phyloP scores from a whole-genome alignment of 2,797 vertebrate genomes.

The Paguma larvata region DNA sequence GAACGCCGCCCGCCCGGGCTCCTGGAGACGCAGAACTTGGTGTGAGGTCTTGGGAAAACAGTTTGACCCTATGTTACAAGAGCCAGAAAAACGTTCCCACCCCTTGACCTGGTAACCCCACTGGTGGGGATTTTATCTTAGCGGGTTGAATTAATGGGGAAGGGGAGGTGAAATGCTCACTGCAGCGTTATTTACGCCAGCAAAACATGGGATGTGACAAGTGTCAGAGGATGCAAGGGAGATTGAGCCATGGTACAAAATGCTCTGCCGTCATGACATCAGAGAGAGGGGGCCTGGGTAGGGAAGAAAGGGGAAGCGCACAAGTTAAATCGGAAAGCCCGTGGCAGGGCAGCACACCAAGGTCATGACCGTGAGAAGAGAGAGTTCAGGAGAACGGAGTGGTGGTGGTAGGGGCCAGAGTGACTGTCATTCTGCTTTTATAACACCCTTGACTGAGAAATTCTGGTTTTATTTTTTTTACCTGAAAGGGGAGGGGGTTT shows the following conservation, averaged over 20 bases:
- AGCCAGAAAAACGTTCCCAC: conserved; percentile 75
- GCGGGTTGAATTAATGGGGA: conserved; percentile 44
- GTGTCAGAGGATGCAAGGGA: background rate
- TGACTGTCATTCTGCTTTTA: background rate
- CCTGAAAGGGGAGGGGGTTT: conserved; percentile 19
- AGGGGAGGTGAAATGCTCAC: conserved; percentile 13
- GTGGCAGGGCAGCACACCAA: background rate
- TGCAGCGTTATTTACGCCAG: background rate
- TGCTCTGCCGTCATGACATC: background rate
- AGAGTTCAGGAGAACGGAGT: background rate
- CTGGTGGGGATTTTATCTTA: conserved; percentile 63
- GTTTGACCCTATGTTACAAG: conserved; percentile 75
- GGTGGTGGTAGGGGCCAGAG: background rate
- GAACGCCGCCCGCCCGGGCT: conserved; percentile 78
- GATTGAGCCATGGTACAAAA: background rate
- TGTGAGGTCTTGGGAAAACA: conserved; percentile 83
- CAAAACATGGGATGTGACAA: background rate
- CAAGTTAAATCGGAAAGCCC: background rate
- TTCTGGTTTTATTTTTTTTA: conserved; percentile 37
- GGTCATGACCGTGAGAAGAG: background rate
- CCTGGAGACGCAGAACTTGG: conserved; percentile 83
- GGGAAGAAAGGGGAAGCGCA: background rate
- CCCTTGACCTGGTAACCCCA: conserved; percentile 68
- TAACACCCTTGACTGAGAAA: conserved; percentile 23
- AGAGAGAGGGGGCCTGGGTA: conserved; percentile 1